phyloP scores from a whole-genome alignment of 2,888 invertebrate species.

The Boloria selene region DNA sequence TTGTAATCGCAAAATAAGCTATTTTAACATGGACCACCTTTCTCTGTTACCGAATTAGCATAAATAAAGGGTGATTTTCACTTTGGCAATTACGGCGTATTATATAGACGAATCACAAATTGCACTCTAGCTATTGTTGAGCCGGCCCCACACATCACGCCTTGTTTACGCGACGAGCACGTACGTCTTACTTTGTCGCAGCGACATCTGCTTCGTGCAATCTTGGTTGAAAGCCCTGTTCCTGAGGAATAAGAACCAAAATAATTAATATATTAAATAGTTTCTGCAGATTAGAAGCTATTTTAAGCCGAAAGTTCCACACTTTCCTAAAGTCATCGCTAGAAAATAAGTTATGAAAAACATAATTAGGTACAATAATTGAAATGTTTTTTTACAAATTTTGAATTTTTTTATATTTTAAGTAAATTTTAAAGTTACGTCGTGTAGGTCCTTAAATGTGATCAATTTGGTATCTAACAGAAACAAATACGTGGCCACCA shows the following conservation, averaged over 20 bases:
- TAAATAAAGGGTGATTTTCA: constrained; percentile 51
- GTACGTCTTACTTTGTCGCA: constrained; percentile 79
- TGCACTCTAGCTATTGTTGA: constrained; percentile 75
- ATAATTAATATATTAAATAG: constrained; percentile 31
- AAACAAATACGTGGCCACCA: constrained; percentile 77
- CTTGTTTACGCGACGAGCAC: constrained; percentile 77
- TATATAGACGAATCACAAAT: constrained; percentile 77
- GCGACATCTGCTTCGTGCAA: constrained; percentile 60
- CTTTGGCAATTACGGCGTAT: constrained; percentile 62
- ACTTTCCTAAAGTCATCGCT: constrained; percentile 11
- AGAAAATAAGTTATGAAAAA: constrained; percentile 9
- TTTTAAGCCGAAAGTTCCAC: constrained; percentile 7
- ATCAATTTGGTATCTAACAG: constrained; percentile 73
- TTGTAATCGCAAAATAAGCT: constrained; percentile 43
- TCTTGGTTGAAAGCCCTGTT: constrained; percentile 43
- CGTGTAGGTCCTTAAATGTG: constrained; percentile 47
- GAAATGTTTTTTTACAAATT: neutral
- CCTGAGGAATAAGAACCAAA: constrained; percentile 45
- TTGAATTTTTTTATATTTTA: neutral
- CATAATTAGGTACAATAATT: neutral
- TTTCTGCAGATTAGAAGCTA: constrained; percentile 11
- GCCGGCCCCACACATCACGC: constrained; percentile 75
- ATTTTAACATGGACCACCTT: constrained; percentile 49
- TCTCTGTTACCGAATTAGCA: constrained; percentile 53
- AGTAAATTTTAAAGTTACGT: constrained; percentile 49